Conservation (phyloP, 2,797 vertebrate species). For the Denticeps clupeoides region DNA sequence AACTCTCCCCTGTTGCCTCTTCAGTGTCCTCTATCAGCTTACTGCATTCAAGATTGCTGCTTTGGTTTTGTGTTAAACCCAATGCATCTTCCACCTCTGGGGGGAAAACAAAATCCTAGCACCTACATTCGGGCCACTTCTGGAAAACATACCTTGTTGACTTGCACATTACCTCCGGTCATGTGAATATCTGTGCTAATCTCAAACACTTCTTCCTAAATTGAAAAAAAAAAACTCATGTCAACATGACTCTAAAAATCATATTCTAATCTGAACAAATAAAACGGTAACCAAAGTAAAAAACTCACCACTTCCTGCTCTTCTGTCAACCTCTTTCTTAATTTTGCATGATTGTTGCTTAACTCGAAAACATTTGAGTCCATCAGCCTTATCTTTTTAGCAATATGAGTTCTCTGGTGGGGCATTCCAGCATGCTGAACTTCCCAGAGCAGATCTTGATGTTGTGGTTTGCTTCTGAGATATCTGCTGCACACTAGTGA, state of each 20-base stretch:
- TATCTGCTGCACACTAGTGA: constrained; percentile 74
- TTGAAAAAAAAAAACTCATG: neutral
- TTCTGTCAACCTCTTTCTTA: constrained; percentile 24
- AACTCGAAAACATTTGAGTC: constrained; percentile 23
- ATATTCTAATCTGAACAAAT: neutral
- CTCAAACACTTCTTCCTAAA: constrained; percentile 39
- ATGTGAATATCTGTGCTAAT: constrained; percentile 5
- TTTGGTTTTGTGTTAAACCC: constrained; percentile 35
- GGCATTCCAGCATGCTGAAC: constrained; percentile 60
- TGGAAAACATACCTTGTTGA: neutral
- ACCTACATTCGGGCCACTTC: neutral
- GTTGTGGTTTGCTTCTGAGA: constrained; percentile 61
- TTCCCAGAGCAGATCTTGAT: constrained; percentile 70
- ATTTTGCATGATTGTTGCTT: constrained; percentile 29
- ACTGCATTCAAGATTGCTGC: constrained; percentile 46
- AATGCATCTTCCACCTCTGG: constrained; percentile 37
- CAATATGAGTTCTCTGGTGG: constrained; percentile 61
- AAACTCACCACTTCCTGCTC: constrained; percentile 19
- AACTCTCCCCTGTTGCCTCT: constrained; percentile 16
- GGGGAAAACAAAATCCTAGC: neutral
- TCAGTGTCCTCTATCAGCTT: constrained; percentile 16
- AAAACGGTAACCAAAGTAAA: neutral
- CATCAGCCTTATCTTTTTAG: constrained; percentile 48
- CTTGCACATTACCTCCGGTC: neutral
- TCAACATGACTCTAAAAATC: neutral